Evolutionary conservation across 2,888 invertebrate species (phyloP), one percentile per base, ranked within the genome.

Genomic region (Adineta ricciae): DNA sequence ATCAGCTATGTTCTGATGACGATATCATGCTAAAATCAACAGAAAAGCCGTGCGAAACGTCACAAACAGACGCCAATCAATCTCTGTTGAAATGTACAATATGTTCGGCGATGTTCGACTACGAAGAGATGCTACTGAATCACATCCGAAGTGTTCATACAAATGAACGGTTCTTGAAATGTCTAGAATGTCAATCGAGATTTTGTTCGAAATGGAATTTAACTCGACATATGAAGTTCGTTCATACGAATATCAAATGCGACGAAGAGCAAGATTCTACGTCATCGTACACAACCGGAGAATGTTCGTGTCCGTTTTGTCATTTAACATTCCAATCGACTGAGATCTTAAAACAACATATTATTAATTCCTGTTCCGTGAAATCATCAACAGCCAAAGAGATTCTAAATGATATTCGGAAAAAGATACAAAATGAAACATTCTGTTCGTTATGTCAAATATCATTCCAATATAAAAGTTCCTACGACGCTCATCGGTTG

Each of bases 271-370:
- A 27, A 64, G 11, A 16, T 27, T 64, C 64, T 14, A 64, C 64
- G 11, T 46, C 11, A 46, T 8, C 5, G 5, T 8, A 46, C 5
- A 8, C 46, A 46, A 8, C 46, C 11, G 46, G 11, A 8, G 46
- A 46, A 21, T 38, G 21, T 21, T 95, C 95, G 87, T 97, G 97
- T 90, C 93, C 94, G 86, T 95, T 96, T 16, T 97, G 97, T 90
- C 96, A 96, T 84, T 96, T 97, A 87, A 95, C 96, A 91, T 97
- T 96, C 91, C 95, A 95, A 84, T 96, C 96, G 9, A 92, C 95
- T 88, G 96, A 96, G 90, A 97, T 96, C 90, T 92, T 97, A 88
- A 94, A 94, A 73, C 96, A 97, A 9, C 97, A 97, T 90, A 96
- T 97, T 91, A 94, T 94, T 73, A 96, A 94, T 90, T 97, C 97